These are phyloP conservation scores for Synergus laeviventris DNA, from an alignment of 2,888 invertebrate species.

Conservation along the genomic window DNA sequence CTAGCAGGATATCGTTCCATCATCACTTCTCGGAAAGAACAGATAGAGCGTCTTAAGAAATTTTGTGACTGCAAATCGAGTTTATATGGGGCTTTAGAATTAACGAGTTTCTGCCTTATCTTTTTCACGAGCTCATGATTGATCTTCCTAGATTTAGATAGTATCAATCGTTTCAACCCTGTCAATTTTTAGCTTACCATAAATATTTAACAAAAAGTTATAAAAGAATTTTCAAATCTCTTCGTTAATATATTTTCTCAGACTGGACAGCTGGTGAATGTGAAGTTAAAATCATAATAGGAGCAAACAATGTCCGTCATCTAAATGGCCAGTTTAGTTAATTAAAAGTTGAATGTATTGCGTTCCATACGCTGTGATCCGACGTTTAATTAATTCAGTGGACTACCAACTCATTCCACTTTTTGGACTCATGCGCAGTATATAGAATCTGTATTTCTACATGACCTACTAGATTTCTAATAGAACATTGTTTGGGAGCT, in stretches of 20 bases:
- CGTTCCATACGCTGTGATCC: background rate
- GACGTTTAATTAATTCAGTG: background rate
- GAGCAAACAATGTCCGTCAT: background rate
- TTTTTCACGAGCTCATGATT: background rate
- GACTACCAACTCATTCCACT: background rate
- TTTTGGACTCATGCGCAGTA: background rate
- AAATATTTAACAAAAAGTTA: background rate
- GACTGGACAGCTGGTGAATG: background rate
- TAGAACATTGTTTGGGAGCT: background rate
- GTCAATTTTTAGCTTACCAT: background rate
- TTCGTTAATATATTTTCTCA: too few species aligned
- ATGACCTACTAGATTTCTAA: background rate
- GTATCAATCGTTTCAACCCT: background rate
- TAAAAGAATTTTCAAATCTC: too few species aligned
- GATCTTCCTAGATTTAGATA: background rate
- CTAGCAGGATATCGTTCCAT: background rate
- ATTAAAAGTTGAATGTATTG: background rate
- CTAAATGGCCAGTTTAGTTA: background rate
- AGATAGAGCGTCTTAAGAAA: background rate
- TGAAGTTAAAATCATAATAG: background rate
- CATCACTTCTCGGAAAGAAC: background rate
- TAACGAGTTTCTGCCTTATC: slow-evolving; percentile 7
- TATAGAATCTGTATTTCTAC: background rate
- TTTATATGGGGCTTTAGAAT: slow-evolving; percentile 1
- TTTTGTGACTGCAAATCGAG: background rate